These are phyloP conservation scores for Tadarida brasiliensis DNA, from an alignment of 2,797 vertebrate species.

Conservation along the genomic window DNA sequence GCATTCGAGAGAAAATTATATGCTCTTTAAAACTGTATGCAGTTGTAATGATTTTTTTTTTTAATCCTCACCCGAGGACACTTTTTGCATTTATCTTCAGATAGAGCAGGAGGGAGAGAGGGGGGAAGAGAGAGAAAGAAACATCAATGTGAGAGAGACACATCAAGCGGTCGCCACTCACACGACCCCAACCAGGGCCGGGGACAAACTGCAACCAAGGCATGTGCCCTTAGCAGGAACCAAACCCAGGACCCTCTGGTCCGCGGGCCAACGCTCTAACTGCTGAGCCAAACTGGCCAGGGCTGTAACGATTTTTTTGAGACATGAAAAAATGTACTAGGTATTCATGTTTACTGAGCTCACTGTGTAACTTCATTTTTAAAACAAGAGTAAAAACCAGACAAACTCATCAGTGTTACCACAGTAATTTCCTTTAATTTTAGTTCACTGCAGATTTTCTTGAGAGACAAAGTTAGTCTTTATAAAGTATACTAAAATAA, in stretches of 20 bases:
- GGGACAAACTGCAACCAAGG: too few relatives aligned
- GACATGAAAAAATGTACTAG: conserved; percentile 80
- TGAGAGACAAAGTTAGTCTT: conserved; percentile 85
- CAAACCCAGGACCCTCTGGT: too few relatives aligned
- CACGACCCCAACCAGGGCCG: too few relatives aligned
- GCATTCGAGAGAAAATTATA: conserved; percentile 78
- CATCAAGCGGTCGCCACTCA: too few relatives aligned
- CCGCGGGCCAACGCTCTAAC: too few relatives aligned
- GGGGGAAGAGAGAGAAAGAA: too few relatives aligned
- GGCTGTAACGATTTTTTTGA: conserved; percentile 55
- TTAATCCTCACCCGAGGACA: too few relatives aligned
- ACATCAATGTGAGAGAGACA: too few relatives aligned
- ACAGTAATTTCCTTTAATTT: conserved; percentile 86
- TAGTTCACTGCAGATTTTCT: conserved; percentile 81
- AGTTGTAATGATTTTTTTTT: conserved; percentile 78
- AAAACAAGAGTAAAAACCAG: conserved; percentile 81
- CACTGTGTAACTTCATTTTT: conserved; percentile 80
- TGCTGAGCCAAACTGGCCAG: too few relatives aligned
- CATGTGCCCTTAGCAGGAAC: too few relatives aligned
- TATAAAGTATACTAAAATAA: conserved; percentile 86
- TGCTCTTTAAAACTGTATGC: conserved; percentile 61
- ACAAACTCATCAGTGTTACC: conserved; percentile 84
- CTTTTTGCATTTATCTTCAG: too few relatives aligned
- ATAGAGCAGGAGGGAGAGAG: too few relatives aligned
- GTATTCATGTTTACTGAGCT: conserved; percentile 84